Evolutionary conservation across 2,113 vertebrate species (phyloP), one percentile per base, ranked within the genome.

Genomic region (Prinia subflava): DNA sequence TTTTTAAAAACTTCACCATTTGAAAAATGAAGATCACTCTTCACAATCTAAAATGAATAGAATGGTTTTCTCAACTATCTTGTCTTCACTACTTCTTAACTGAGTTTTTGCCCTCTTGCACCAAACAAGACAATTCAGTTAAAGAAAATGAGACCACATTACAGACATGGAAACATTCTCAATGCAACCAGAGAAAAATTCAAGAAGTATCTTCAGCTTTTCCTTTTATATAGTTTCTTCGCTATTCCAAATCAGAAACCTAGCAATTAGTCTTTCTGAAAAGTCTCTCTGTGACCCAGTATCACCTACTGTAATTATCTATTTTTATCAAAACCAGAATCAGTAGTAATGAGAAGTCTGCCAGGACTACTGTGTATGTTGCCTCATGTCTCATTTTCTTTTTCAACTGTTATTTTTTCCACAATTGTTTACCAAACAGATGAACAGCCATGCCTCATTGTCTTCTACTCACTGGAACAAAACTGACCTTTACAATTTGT

Each of bases 271-370:
- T 30, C 35, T 82, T 95, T 65, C 69, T 52, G 62, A 67, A 94
- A 76, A 91, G 74, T 39, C 39, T 39, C 39, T 64, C 42, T 74
- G 15, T 79, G 37, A 91, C 49, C 35, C 15, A 78, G 35, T 25
- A 73, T 80, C 59, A 94, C 44, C 68, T 93, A 91, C 59, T 55
- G 11, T 69, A 92, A 95, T 89, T 87, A 91, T 14, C 49, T 87
- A 69, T 90, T 80, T 92, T 91, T 90, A 67, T 30, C 46, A 69
- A 90, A 93, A 63, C 35, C 67, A 87, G 24, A 86, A 77, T 6
- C n/a, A 68, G 23, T 8, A 87, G 56, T 57, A 91, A 56, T 59
- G 23, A 85, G 50, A 81, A 57, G 35, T 80, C 42, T 88, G 41
- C 59, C 69, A 82, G 63, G 15, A 76, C 18, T 69, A 84, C 59